A percentile compares a stretch with the other conserved stretches of the same genome.
Conservation (phyloP, 2,113 vertebrate genomes). For the Rhinopomastus cyanomelas region DNA sequence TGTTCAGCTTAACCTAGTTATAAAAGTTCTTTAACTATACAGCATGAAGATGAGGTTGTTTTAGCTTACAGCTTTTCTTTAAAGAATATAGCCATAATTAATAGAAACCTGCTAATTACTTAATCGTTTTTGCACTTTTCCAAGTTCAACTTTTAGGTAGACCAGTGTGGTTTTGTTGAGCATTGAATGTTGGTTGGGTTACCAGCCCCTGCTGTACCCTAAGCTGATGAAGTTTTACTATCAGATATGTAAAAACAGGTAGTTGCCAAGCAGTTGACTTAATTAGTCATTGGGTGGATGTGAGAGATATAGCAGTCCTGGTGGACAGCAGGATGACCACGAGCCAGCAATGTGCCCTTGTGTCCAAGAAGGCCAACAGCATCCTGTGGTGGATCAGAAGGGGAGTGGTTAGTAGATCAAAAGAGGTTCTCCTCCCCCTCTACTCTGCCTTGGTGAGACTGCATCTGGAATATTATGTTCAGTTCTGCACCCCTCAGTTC, state of each 20-base stretch:
- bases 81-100: not conserved
- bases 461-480: no score
- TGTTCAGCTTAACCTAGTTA: not conserved
- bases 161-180: not conserved
- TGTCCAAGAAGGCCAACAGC: no score
- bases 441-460: no score
- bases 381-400: no score
- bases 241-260: not conserved
- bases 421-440: no score
- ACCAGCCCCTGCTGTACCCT: not conserved
- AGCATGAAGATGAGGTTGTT: not conserved
- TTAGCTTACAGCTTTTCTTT: not conserved
- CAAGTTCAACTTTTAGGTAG: not conserved
- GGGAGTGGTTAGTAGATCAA: no score
- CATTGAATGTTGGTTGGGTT: fast-evolving
- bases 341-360: no score
- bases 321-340: no score
- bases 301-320: no score
- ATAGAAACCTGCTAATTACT: not conserved
- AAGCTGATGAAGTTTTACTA: not conserved
- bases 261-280: no score
- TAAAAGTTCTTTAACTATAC: not conserved
- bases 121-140: not conserved
- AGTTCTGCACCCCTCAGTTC: no score
- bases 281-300: no score